Base-by-base conservation (phyloP, 2,888 invertebrate species). In the Phrixothrix hirtus region DNA sequence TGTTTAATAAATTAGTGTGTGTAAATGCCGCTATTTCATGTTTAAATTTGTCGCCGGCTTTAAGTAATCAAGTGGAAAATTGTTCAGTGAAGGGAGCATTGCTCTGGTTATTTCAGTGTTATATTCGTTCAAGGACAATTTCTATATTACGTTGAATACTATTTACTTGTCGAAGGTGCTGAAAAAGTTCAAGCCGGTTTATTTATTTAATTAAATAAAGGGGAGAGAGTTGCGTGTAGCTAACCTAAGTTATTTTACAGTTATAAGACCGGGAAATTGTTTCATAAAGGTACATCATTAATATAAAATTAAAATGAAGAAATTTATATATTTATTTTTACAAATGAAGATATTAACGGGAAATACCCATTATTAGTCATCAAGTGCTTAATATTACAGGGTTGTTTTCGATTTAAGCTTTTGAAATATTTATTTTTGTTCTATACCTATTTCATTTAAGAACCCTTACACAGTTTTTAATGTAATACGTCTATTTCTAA, bases 31-130 rank as follows among this genome's bases (percentile, higher is more conserved):
- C n/a, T n/a, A 34, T 34, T 51, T 48, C 32, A 31, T 14, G 34
- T 57, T 62, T 56, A 35, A 57, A 51, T 52, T 60, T 61, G 50
- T 50, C 56, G 59, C 55, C 59, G 50, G n/a, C 41, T 45, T 55
- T 59, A 32, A 38, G 52, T 47, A 41, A 48, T 42, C 46, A 29
- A 41, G 38, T 45, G 41, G 13, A 42, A 42, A 43, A 51, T 56
- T 53, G 48, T 48, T 31, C 34, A 30, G 45, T 46, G 52, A 45
- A 46, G 39, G 54, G 56, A n/a, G 57, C 57, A 55, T 46, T 55
- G 57, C 51, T 54, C 55, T 52, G 60, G 58, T 48, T 51, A 51
- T 48, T 50, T 54, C 39, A 53, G 46, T 37, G 41, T 47, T 44
- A 43, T 32, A 45, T 34, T 32, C 46, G 47, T 42, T 54, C 51